phyloP scores from a whole-genome alignment of 92 coral and sea anemone genomes.

The Nematostella vectensis region DNA sequence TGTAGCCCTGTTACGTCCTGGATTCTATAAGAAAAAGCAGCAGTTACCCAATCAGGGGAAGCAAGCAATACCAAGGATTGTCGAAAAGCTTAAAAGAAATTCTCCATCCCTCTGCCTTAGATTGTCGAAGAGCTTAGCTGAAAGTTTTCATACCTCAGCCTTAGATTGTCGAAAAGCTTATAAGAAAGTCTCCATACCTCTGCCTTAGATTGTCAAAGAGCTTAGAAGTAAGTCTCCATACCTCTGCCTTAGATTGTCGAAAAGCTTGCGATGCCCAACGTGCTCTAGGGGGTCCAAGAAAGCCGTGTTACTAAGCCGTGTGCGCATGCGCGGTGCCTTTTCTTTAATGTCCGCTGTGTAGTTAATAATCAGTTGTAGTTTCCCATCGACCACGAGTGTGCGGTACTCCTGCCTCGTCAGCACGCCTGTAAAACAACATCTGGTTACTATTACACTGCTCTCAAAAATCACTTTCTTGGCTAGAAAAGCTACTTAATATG shows the following conservation, averaged over 20 bases:
- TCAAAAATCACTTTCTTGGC: too few relatives aligned
- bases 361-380: slow-evolving; percentile 17
- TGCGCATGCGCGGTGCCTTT: slow-evolving; percentile 25
- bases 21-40: slow-evolving; percentile 45
- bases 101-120: too few relatives aligned
- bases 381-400: slow-evolving; percentile 8
- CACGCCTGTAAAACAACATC: slow-evolving; percentile 20
- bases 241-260: slow-evolving; percentile 65
- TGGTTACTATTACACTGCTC: too few relatives aligned
- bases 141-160: too few relatives aligned
- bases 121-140: too few relatives aligned
- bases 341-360: slow-evolving; percentile 29
- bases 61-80: too few relatives aligned
- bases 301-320: slow-evolving; percentile 71
- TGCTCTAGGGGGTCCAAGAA: slow-evolving; percentile 76
- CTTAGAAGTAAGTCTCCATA: too few relatives aligned
- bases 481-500: neutral
- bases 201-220: too few relatives aligned
- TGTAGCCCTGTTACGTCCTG: slow-evolving; percentile 52
- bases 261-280: slow-evolving; percentile 45
- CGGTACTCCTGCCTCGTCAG: slow-evolving; percentile 30
- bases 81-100: too few relatives aligned
- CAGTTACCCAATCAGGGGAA: too few relatives aligned
- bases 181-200: too few relatives aligned
- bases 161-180: too few relatives aligned